Evolutionary conservation across 2,888 invertebrate species (phyloP).

Genomic region (Bhutanitis thaidina): DNA sequence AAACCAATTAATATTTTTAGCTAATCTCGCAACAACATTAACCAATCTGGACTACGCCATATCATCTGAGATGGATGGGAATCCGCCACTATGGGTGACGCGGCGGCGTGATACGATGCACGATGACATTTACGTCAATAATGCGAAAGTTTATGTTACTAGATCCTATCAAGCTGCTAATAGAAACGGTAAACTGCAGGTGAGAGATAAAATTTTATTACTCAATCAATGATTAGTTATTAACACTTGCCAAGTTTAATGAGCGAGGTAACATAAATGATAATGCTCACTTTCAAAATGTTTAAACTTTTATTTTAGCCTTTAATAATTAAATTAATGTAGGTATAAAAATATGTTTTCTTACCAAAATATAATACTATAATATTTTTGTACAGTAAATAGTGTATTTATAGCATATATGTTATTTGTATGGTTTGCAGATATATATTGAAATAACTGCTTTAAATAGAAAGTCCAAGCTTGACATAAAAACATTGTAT

Average conservation of each 20-base stretch:
- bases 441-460: no score
- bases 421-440: no score
- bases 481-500: not conserved
- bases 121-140: slow-evolving; percentile 91
- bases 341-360: no score
- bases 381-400: no score
- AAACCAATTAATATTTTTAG: slow-evolving; percentile 60
- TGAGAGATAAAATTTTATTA: slow-evolving; percentile 27
- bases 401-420: no score
- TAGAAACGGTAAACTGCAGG: slow-evolving; percentile 69
- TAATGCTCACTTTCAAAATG: no score
- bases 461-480: not conserved
- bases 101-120: slow-evolving; percentile 80
- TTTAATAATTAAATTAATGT: no score
- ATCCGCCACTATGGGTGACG: slow-evolving; percentile 92
- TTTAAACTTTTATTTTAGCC: no score
- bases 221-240: not conserved
- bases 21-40: slow-evolving; percentile 85
- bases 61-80: slow-evolving; percentile 89
- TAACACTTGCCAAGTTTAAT: not conserved
- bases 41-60: slow-evolving; percentile 85
- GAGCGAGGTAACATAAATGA: no score
- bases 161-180: slow-evolving; percentile 83
- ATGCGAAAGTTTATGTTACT: slow-evolving; percentile 87
- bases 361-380: no score